Conservation (phyloP, 2,113 vertebrate species). For the Tachuris rubrigastra region DNA sequence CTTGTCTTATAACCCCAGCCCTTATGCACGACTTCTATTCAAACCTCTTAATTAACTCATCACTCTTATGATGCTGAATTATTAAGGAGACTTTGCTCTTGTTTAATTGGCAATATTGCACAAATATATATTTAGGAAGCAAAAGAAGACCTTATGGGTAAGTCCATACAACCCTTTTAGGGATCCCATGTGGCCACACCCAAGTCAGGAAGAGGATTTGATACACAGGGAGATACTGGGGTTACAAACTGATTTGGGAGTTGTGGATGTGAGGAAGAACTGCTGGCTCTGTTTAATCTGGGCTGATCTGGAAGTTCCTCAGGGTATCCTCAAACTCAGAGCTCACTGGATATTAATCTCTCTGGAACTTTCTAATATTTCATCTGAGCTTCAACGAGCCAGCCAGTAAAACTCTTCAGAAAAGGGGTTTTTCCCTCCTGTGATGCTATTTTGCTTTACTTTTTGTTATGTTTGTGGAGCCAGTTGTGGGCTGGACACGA, state of each 20-base stretch:
- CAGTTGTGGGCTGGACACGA: neutral
- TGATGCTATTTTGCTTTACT: neutral
- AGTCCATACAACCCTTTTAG: neutral
- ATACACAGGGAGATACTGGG: neutral
- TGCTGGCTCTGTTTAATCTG: neutral
- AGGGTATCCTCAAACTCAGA: neutral
- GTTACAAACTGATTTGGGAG: neutral
- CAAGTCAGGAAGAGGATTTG: neutral
- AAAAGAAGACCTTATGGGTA: neutral
- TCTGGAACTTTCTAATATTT: neutral
- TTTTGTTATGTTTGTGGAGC: neutral
- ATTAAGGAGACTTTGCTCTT: neutral
- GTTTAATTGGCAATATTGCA: neutral
- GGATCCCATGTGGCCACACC: neutral
- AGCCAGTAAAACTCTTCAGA: neutral
- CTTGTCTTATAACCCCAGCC: constrained; percentile 28
- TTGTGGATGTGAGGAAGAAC: neutral
- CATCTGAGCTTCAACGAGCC: neutral
- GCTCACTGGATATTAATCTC: neutral
- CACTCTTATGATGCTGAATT: constrained; percentile 54
- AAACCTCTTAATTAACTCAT: constrained; percentile 62
- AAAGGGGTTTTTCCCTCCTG: neutral
- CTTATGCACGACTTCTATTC: constrained; percentile 36
- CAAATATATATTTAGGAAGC: neutral
- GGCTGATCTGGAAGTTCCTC: neutral